A percentile compares a stretch with the other conserved stretches of the same genome.
Conservation (phyloP, 2,113 vertebrate genomes). For the Mola mola region DNA sequence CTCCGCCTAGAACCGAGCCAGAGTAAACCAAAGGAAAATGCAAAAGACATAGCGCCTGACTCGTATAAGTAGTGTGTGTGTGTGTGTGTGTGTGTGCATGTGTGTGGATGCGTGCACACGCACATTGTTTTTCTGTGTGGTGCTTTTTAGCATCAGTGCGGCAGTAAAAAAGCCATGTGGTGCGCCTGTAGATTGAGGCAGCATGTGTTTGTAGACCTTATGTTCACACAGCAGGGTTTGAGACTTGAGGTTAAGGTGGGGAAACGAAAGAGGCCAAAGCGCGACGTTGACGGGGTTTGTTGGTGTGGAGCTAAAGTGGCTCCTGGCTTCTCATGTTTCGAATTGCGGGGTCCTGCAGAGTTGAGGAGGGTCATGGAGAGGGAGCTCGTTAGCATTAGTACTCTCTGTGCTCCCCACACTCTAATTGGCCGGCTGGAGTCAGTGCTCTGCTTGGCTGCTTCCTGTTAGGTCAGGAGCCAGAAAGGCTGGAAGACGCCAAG, state of each 20-base stretch:
- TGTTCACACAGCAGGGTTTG: conserved; percentile 67
- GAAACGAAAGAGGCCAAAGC: conserved; percentile 36
- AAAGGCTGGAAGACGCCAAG: conserved; percentile 53
- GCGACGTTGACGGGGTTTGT: conserved; percentile 3
- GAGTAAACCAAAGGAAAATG: conserved; percentile 54
- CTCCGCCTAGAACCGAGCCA: conserved; percentile 32
- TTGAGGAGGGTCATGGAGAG: conserved; percentile 78
- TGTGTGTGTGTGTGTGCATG: conserved; percentile 24
- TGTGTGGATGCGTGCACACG: conserved; percentile 16
- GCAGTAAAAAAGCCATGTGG: conserved; percentile 70
- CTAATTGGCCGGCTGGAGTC: conserved; percentile 75
- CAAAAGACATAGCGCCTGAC: conserved; percentile 25
- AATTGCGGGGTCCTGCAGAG: conserved; percentile 73
- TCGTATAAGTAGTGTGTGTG: not conserved
- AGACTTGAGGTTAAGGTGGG: conserved; percentile 29
- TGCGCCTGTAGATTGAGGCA: conserved; percentile 51
- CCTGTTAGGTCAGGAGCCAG: conserved; percentile 74
- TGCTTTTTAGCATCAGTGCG: conserved; percentile 38
- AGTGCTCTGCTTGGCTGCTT: conserved; percentile 62
- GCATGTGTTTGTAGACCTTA: conserved; percentile 78
- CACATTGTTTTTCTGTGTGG: conserved; percentile 54
- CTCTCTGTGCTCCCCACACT: conserved; percentile 53
- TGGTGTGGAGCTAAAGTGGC: conserved; percentile 51
- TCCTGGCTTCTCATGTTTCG: conserved; percentile 73
- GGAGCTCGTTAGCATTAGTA: conserved; percentile 76